Percentiles rank a stretch among this genome's conserved stretches.
Conservation (phyloP, 2,113 vertebrate genomes). For the Microcebus jonahi region DNA sequence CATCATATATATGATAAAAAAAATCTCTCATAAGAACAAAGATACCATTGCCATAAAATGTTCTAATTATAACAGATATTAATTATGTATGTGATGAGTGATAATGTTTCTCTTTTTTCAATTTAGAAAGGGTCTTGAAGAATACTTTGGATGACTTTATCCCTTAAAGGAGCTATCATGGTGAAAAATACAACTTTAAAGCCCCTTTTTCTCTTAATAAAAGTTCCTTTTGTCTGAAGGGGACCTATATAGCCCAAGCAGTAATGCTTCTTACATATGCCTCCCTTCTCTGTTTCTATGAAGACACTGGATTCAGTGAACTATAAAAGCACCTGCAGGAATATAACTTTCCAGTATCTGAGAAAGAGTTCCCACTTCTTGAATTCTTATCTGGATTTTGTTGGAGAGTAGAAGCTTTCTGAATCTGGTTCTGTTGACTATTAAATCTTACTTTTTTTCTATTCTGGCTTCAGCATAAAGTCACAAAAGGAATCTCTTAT, state of each 20-base stretch:
- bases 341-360: background rate
- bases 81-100: constrained; percentile 31
- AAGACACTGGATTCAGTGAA: background rate
- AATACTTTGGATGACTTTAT: constrained; percentile 11
- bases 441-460: background rate
- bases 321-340: background rate
- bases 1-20: background rate
- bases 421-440: background rate
- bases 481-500: background rate
- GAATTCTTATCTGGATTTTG: background rate
- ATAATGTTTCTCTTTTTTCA: constrained; percentile 23
- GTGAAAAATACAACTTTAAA: background rate
- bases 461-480: background rate
- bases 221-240: constrained; percentile 30
- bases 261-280: background rate
- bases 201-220: background rate
- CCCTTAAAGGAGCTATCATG: background rate
- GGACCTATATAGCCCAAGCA: background rate
- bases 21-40: background rate
- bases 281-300: background rate
- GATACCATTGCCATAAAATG: background rate
- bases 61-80: background rate
- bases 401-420: background rate
- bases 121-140: background rate
- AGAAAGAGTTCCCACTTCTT: background rate